phyloP scores from a whole-genome alignment of 2,797 vertebrate species.

The Diceros bicornis region DNA sequence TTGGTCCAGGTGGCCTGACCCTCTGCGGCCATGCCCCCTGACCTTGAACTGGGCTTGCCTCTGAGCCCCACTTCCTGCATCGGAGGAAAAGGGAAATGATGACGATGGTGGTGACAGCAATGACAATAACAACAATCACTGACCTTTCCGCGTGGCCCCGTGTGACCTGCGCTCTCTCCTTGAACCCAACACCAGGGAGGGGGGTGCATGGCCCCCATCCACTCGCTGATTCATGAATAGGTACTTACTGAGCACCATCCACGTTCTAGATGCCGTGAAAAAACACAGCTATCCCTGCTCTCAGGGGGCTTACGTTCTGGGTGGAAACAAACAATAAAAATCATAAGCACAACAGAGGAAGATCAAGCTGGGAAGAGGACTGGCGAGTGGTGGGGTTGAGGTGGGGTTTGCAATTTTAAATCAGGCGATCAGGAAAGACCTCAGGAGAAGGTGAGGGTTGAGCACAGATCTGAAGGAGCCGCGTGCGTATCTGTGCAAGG shows the following conservation, averaged over 20 bases:
- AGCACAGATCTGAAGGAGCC: neutral
- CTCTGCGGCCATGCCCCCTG: neutral
- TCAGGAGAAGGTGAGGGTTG: neutral
- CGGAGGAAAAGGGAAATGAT: neutral
- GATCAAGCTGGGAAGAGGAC: neutral
- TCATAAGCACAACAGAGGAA: neutral
- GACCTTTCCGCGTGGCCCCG: neutral
- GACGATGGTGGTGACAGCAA: too few species aligned
- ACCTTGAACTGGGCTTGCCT: neutral
- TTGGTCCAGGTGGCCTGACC: neutral
- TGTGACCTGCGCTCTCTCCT: rapidly evolving
- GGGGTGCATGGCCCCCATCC: neutral
- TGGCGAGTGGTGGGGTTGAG: rapidly evolving
- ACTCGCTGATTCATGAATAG: neutral
- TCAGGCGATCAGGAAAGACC: neutral
- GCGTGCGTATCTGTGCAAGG: rapidly evolving
- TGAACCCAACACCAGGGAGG: neutral
- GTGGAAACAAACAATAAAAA: neutral
- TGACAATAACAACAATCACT: neutral
- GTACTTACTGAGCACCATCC: neutral
- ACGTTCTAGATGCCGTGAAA: neutral
- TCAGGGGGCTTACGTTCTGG: neutral
- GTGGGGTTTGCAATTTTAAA: too few species aligned
- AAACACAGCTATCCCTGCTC: neutral
- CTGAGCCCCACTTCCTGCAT: neutral